Base-by-base conservation (phyloP, 1,140 invertebrate genomes). In the Zaprionus vittiger region DNA sequence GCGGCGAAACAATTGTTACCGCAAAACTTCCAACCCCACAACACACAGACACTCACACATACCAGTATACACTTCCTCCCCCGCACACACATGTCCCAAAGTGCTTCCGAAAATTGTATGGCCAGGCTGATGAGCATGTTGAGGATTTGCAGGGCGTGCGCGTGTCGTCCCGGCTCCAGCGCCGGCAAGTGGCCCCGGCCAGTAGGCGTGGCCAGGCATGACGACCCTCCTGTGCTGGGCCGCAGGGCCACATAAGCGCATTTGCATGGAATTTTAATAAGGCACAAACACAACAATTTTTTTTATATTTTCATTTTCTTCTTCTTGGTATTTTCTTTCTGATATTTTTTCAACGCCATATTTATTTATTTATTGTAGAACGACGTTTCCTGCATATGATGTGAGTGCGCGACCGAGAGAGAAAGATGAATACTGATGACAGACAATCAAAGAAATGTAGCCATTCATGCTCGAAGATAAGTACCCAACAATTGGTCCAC, bases 201-300 rank as follows among this genome's bases (percentile, higher is more conserved):
- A 38, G 37, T 11, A 17, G 44, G 34, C 44, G 28, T 15, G 17
- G 52, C 17, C 55, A 59, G 66, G 61, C 57, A 24, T 34, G 24
- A 62, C 72, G 72, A 47, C 72, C 72, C 72, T 62, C 72, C 56
- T 62, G 31, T 26, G 31, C 47, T 67, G 69, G 66, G 65, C 72
- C 60, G 65, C 67, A 70, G 72, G 73, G 77, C 62, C 71, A 67
- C 84, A 89, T 84, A 87, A 84, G 82, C 83, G 83, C 87, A 89
- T 87, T 87, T 87, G 85, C 84, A 87, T 87, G 81, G 84, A 87
- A 87, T 87, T 87, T 87, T 87, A 87, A 87, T 87, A 87, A 90
- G 85, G 78, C 81, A 73, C 71, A 78, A 74, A 80, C 69, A 83
- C 31, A 34, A 34, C 31, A 34, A 31, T 9, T 34, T 34, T 34